Evolutionary conservation across 1,140 invertebrate genomes (phyloP), one percentile per base, ranked within the genome.

Genomic region (Drosophila repletoides): DNA sequence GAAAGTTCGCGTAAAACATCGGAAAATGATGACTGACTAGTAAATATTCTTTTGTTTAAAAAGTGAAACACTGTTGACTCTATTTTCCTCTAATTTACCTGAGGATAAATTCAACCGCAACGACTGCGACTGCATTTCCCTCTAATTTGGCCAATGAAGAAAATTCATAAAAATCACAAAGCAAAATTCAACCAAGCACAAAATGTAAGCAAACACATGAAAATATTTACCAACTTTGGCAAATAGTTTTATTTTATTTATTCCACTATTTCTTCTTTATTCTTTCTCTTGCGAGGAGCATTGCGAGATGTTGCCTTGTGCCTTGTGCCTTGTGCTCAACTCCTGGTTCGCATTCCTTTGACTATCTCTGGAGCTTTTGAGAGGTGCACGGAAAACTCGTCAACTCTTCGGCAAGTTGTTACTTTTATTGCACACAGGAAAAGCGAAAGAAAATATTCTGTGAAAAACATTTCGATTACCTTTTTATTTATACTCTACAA

Each of bases 191-290:
- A 17, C 46, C 52, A 52, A 46, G 66, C 58, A 40, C 56, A 12
- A 52, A 72, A 72, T 63, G 61, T 64, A 56, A 69, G 63, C 64
- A 75, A 56, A 75, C 55, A 61, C 46, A 76, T 76, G 52, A 72
- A 76, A 76, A 75, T 75, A 75, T 75, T 76, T 70, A 34, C 64
- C 43, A 76, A 49, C 58, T 53, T 45, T 56, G 43, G 21, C 15
- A 61, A 67, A 66, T 49, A 40, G 68, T 55, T 51, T 22, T n/a
- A n/a, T n/a, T n/a, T n/a, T n/a, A n/a, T n/a, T n/a, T n/a, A n/a
- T n/a, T n/a, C n/a, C n/a, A n/a, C n/a, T n/a, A n/a, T n/a, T 33
- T 63, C 15, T 33, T 53, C 48, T 38, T 36, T 6, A 1, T 2
- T 2, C 3, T 17, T 0, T n/a, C 3, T n/a, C 12, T 3, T 9